phyloP scores from a whole-genome alignment of 2,113 vertebrate species.

The Puffinus mauretanicus region DNA sequence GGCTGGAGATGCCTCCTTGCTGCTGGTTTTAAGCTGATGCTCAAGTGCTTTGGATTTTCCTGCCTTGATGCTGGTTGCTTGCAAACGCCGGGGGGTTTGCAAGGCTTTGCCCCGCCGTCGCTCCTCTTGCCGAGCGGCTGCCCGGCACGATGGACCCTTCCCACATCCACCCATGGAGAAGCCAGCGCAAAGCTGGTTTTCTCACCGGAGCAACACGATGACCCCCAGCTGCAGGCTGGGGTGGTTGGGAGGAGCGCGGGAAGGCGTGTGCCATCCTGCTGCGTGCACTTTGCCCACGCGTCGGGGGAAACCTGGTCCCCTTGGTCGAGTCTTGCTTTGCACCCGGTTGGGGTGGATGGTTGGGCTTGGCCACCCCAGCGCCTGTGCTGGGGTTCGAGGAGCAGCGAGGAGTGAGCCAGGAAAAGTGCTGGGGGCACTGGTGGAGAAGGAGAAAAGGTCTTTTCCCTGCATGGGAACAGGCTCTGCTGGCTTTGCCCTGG shows the following conservation, averaged over 20 bases:
- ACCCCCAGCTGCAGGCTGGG: neutral
- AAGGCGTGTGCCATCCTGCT: neutral
- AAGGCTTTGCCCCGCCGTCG: fast-evolving
- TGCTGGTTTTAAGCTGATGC: fast-evolving
- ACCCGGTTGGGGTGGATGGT: neutral
- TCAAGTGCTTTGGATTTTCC: neutral
- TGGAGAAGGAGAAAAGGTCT: neutral
- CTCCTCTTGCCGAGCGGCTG: neutral
- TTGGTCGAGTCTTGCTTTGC: neutral
- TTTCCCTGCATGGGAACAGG: fast-evolving
- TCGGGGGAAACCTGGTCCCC: fast-evolving
- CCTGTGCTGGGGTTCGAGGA: fast-evolving
- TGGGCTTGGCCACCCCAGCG: fast-evolving
- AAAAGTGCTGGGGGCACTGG: neutral
- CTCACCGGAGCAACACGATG: fast-evolving
- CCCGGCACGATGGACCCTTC: fast-evolving
- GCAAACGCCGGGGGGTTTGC: fast-evolving
- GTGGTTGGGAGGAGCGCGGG: neutral
- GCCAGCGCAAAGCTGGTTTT: neutral
- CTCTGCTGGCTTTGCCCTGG: neutral
- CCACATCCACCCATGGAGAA: fast-evolving
- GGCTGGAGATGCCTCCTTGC: neutral
- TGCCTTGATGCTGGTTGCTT: neutral
- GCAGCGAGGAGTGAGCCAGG: fast-evolving
- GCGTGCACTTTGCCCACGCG: fast-evolving